A percentile compares a stretch with the other conserved stretches of the same genome.
phyloP scores from a whole-genome alignment of 2,888 invertebrate genomes.

The Drosophila dives region DNA sequence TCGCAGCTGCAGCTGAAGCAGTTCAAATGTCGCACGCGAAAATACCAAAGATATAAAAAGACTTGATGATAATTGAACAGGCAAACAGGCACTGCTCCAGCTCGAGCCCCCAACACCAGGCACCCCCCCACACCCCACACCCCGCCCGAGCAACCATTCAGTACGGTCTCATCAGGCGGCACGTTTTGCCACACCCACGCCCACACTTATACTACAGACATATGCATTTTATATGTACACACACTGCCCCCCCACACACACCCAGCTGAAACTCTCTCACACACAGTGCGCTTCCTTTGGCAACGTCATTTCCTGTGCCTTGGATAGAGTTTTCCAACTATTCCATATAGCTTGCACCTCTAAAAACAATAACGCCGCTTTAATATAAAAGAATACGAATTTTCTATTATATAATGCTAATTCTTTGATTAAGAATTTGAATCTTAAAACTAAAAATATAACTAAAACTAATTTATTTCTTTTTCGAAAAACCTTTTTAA shows the following conservation, averaged over 20 bases:
- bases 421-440: neutral
- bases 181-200: slow-evolving; percentile 69
- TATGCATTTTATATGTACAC: slow-evolving; percentile 8
- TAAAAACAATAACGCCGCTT: neutral
- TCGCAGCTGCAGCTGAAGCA: slow-evolving; percentile 22
- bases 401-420: rapidly evolving
- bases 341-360: neutral
- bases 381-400: neutral
- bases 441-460: neutral
- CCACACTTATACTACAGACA: slow-evolving; percentile 36
- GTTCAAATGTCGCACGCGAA: slow-evolving; percentile 57
- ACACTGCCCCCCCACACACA: slow-evolving; percentile 34
- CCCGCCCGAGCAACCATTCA: neutral
- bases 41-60: slow-evolving; percentile 47
- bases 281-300: slow-evolving; percentile 45
- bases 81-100: slow-evolving; percentile 4
- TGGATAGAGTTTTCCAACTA: slow-evolving; percentile 17
- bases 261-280: slow-evolving; percentile 29
- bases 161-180: slow-evolving; percentile 21
- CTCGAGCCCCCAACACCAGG: neutral
- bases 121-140: neutral
- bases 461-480: neutral
- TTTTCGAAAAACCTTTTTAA: neutral
- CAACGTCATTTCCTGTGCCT: slow-evolving; percentile 48
- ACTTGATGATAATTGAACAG: slow-evolving; percentile 52